phyloP scores from a whole-genome alignment of 2,797 vertebrate genomes.

The Cossypha dichroa region DNA sequence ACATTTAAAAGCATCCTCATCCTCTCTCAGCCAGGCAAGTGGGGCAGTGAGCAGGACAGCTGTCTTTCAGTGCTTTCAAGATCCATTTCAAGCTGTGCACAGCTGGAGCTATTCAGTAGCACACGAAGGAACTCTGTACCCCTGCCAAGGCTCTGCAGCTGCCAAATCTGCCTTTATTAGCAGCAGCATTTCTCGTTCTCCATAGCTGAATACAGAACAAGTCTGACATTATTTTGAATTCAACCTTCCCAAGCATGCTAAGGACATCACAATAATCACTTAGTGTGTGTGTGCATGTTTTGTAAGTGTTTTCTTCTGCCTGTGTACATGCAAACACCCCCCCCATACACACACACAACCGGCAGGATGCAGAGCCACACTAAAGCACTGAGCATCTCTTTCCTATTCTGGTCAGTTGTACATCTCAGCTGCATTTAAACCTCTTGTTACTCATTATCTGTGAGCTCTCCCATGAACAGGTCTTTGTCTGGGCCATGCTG shows the following conservation, averaged over 20 bases:
- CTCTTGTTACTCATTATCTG: not conserved
- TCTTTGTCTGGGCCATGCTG: slow-evolving; percentile 8
- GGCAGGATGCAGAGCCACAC: not conserved
- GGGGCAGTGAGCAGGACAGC: slow-evolving; percentile 54
- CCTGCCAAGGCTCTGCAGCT: slow-evolving; percentile 57
- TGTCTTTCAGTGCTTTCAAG: slow-evolving; percentile 63
- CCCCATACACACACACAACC: rapidly evolving
- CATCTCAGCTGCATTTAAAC: not conserved
- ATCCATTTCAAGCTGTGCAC: slow-evolving; percentile 61
- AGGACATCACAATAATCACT: not conserved
- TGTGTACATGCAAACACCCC: not conserved
- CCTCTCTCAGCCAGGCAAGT: not conserved
- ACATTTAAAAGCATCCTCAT: not conserved
- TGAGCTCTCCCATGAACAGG: not conserved
- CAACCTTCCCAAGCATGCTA: not conserved
- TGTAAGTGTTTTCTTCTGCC: not conserved
- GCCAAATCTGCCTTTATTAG: slow-evolving; percentile 65
- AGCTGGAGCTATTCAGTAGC: slow-evolving; percentile 73
- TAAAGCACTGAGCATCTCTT: not conserved
- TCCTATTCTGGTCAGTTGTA: not conserved
- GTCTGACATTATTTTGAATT: slow-evolving; percentile 51
- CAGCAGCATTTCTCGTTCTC: slow-evolving; percentile 28
- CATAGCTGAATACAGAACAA: slow-evolving; percentile 41
- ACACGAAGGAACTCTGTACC: slow-evolving; percentile 45
- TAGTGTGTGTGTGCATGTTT: not conserved